These are phyloP conservation scores for Lutjanus campechanus DNA, from an alignment of 2,797 vertebrate species.

Conservation along the genomic window DNA sequence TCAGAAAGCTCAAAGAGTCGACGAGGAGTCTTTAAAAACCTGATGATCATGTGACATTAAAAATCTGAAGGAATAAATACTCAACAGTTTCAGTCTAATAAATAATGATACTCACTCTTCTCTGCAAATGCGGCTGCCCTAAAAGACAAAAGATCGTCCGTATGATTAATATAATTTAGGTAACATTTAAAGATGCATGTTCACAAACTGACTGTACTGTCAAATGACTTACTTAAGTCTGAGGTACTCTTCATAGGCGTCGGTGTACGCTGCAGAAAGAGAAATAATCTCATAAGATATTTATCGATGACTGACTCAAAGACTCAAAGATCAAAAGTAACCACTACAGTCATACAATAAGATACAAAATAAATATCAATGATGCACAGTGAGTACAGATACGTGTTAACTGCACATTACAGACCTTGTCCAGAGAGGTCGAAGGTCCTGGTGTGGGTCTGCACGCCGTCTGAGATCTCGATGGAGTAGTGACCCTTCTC, in stretches of 20 bases:
- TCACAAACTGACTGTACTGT: not conserved
- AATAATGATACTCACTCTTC: slow-evolving; percentile 92
- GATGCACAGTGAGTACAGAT: not conserved
- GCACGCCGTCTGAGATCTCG: slow-evolving; percentile 90
- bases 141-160: slow-evolving; percentile 14
- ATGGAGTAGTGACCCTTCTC: slow-evolving; percentile 97
- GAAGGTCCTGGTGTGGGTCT: slow-evolving; percentile 89
- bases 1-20: not conserved
- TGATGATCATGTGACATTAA: not conserved
- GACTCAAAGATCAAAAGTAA: not conserved
- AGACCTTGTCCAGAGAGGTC: slow-evolving; percentile 98
- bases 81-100: not conserved
- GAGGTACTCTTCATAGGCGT: slow-evolving; percentile 94
- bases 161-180: not conserved
- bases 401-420: too few species aligned
- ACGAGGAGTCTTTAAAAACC: not conserved
- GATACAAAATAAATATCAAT: too few species aligned
- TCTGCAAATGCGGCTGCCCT: slow-evolving; percentile 97
- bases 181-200: not conserved
- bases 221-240: slow-evolving; percentile 92
- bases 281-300: not conserved
- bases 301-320: not conserved
- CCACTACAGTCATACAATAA: not conserved
- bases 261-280: slow-evolving; percentile 90
- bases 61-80: not conserved